Percentiles rank a stretch among this genome's conserved stretches.
These are phyloP conservation scores for Cepaea hortensis DNA, from an alignment of 2,888 invertebrate species.

Conservation along the genomic window DNA sequence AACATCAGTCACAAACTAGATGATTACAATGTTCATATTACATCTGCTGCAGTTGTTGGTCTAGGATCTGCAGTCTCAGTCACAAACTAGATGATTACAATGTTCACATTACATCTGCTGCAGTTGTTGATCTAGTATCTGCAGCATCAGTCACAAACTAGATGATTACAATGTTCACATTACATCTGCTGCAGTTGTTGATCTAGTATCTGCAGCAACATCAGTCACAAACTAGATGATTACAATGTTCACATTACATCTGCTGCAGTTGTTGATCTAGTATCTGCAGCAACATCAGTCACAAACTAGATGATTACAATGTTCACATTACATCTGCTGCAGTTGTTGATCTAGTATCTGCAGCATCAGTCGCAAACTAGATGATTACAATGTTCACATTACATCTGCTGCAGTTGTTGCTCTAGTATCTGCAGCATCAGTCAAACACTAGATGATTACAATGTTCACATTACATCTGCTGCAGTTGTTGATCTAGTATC, in stretches of 20 bases:
- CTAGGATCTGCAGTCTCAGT: constrained; percentile 74
- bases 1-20: not conserved
- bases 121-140: constrained; percentile 83
- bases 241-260: too few relatives aligned
- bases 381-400: too few relatives aligned
- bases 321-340: constrained; percentile 86
- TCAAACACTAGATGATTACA: not conserved
- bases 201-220: constrained; percentile 78
- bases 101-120: constrained; percentile 89
- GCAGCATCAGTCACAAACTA: not conserved
- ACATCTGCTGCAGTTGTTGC: constrained; percentile 86
- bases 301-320: not conserved
- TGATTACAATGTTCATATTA: too few relatives aligned
- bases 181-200: constrained; percentile 86
- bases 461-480: constrained; percentile 89
- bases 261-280: constrained; percentile 86
- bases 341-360: constrained; percentile 82
- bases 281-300: constrained; percentile 62
- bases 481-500: constrained; percentile 83
- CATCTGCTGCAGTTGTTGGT: constrained; percentile 87
- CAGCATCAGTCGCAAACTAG: not conserved
- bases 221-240: not conserved
- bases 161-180: too few relatives aligned
- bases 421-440: constrained; percentile 77
- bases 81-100: not conserved